Evolutionary conservation across 2,113 vertebrate species (phyloP).

Genomic region (Dinomys branickii): DNA sequence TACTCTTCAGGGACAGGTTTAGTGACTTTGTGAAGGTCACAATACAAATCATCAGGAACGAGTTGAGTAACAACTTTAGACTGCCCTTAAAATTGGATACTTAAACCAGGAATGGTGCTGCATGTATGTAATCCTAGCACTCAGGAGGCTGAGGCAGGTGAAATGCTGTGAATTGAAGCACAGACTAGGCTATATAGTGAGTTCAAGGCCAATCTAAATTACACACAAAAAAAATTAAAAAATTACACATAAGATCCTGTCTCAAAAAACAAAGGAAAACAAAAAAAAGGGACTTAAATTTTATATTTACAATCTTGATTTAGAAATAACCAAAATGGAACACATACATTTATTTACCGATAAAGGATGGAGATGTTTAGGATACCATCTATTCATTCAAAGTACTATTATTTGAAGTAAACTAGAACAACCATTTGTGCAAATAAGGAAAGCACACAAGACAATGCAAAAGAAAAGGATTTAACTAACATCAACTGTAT

Average conservation of each 20-base stretch:
- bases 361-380: constrained; percentile 14
- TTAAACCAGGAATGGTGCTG: not conserved
- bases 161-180: not conserved
- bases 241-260: too few relatives aligned
- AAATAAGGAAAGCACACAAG: constrained; percentile 20
- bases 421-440: constrained; percentile 16
- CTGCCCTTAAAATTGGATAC: not conserved
- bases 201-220: not conserved
- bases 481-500: constrained; percentile 35
- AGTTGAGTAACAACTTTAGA: not conserved
- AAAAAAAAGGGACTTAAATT: not conserved
- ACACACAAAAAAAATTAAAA: not conserved
- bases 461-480: constrained; percentile 50
- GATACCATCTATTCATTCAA: not conserved
- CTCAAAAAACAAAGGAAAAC: not conserved
- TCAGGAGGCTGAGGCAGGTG: not conserved
- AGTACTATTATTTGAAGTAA: constrained; percentile 26
- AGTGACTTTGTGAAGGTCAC: constrained; percentile 31
- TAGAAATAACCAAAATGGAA: constrained; percentile 45
- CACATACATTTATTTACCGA: constrained; percentile 39
- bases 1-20: not conserved
- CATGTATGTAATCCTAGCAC: not conserved
- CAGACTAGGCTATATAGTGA: not conserved
- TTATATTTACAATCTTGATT: constrained; percentile 37
- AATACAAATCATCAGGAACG: not conserved